Conservation (phyloP, 2,797 vertebrate genomes). For the Coilia nasus region DNA sequence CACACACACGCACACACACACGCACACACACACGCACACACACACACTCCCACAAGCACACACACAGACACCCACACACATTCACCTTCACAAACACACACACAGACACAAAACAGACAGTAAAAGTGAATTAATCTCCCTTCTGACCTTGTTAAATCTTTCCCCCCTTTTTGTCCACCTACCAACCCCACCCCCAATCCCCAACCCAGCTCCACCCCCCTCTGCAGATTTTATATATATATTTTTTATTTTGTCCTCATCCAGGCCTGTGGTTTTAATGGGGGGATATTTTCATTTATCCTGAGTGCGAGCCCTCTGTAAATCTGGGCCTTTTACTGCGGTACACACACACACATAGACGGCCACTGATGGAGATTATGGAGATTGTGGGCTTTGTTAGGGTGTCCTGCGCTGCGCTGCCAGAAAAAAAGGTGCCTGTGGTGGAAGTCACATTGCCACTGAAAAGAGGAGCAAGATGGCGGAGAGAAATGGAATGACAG, state of each 20-base stretch:
- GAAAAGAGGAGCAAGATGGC: constrained; percentile 49
- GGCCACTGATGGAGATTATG: constrained; percentile 61
- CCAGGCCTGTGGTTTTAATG: constrained; percentile 61
- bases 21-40: neutral
- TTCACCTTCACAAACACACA: neutral
- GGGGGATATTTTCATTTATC: constrained; percentile 63
- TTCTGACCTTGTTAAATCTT: constrained; percentile 53
- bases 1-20: too few relatives aligned
- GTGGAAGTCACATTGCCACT: constrained; percentile 62
- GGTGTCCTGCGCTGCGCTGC: constrained; percentile 8
- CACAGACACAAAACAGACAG: constrained; percentile 54
- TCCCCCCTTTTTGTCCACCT: neutral
- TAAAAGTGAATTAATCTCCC: constrained; percentile 71
- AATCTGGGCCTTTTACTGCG: constrained; percentile 66
- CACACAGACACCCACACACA: neutral
- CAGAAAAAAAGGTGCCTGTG: neutral
- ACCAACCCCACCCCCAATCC: too few relatives aligned
- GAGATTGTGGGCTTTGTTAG: constrained; percentile 41
- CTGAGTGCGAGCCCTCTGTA: constrained; percentile 64
- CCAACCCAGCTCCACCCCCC: neutral
- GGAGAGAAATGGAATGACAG: neutral
- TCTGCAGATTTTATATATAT: constrained; percentile 10
- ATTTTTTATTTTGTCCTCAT: neutral
- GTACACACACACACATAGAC: constrained; percentile 36
- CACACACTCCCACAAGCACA: neutral